Evolutionary conservation across 1,140 invertebrate genomes (phyloP).

Genomic region (Arctopsyche grandis): DNA sequence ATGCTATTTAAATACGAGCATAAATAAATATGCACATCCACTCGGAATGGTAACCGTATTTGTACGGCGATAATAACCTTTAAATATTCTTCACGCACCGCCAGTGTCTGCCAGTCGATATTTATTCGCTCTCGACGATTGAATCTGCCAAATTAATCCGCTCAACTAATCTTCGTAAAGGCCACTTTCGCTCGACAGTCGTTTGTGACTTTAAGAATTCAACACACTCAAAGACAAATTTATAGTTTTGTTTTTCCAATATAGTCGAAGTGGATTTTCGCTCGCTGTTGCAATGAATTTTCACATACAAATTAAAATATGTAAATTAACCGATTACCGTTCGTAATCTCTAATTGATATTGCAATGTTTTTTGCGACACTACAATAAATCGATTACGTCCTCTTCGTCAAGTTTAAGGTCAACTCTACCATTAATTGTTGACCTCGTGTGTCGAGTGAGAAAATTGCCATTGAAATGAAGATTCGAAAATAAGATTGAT

Average conservation of each 20-base stretch:
- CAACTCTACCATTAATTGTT: background rate
- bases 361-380: background rate
- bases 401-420: slow-evolving; percentile 8
- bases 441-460: background rate
- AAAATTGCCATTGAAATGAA: slow-evolving; percentile 1
- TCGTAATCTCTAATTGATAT: background rate
- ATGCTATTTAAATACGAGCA: no score
- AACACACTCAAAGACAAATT: background rate
- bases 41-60: background rate
- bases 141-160: background rate
- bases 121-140: background rate
- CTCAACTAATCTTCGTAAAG: background rate
- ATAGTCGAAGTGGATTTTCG: slow-evolving; percentile 32
- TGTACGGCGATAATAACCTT: background rate
- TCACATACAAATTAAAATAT: no score
- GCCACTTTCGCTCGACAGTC: background rate
- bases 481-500: background rate
- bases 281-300: background rate
- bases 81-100: slow-evolving; percentile 18
- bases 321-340: background rate
- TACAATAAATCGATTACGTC: background rate
- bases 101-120: slow-evolving; percentile 7
- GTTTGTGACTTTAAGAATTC: background rate
- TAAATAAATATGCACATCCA: background rate
- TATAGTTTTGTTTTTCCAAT: slow-evolving; percentile 39